A percentile compares a stretch with the other conserved stretches of the same genome.
These are phyloP conservation scores for Indicator maculatus DNA, from an alignment of 2,113 vertebrate genomes.

Conservation along the genomic window DNA sequence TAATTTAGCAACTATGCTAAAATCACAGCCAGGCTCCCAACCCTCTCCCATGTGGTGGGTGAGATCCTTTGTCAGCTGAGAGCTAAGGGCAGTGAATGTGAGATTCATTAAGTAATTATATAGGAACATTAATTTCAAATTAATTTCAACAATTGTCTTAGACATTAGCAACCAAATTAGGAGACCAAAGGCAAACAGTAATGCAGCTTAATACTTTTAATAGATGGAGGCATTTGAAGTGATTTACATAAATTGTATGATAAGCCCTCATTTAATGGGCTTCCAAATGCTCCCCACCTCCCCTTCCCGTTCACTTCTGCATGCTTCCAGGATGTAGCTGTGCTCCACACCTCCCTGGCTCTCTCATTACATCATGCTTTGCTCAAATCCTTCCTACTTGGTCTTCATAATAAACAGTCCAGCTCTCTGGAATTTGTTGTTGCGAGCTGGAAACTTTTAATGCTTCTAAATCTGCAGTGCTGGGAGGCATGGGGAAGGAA, in stretches of 20 bases:
- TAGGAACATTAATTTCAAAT: constrained; percentile 64
- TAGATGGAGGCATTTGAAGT: constrained; percentile 51
- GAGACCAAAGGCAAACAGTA: constrained; percentile 47
- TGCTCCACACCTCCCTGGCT: neutral
- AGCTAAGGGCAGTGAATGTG: constrained; percentile 60
- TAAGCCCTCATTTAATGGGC: constrained; percentile 50
- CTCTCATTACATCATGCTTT: neutral
- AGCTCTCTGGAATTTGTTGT: constrained; percentile 33
- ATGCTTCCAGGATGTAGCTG: neutral
- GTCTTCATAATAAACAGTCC: neutral
- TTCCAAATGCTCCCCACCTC: neutral
- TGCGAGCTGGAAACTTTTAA: neutral
- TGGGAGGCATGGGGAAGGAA: constrained; percentile 4
- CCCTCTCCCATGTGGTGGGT: neutral
- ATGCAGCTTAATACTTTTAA: constrained; percentile 46
- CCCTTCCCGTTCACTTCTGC: neutral
- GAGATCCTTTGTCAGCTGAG: constrained; percentile 35
- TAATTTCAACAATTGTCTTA: constrained; percentile 58
- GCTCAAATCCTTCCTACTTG: neutral
- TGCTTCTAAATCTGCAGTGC: neutral
- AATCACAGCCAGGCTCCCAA: constrained; percentile 24
- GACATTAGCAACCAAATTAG: constrained; percentile 53
- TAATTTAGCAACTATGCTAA: constrained; percentile 38
- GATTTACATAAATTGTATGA: constrained; percentile 55
- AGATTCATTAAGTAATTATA: constrained; percentile 71